Percentiles rank a stretch among this genome's conserved stretches.
phyloP scores from a whole-genome alignment of 2,888 invertebrate genomes.

The Melanargia galathea region DNA sequence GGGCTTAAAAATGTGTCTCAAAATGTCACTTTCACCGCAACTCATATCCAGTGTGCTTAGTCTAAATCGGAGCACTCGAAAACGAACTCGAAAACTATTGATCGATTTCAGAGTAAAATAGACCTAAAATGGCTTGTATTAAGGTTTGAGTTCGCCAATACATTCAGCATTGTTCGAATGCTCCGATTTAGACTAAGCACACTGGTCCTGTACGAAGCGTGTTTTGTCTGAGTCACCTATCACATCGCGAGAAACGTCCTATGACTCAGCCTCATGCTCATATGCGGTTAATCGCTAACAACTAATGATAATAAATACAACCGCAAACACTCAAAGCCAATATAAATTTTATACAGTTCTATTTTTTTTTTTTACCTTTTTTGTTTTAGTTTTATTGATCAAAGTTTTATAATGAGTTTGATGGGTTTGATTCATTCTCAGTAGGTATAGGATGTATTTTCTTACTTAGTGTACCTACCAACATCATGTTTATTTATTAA shows the following conservation, averaged over 20 bases:
- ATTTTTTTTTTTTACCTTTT: background rate
- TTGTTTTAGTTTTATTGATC: background rate
- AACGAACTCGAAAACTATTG: no score
- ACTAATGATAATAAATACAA: background rate
- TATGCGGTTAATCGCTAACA: constrained; percentile 1
- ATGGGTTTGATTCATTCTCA: background rate
- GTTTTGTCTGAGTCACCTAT: constrained; percentile 11
- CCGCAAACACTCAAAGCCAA: background rate
- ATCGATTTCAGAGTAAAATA: no score
- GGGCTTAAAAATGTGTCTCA: background rate
- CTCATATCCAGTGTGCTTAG: no score
- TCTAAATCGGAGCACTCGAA: no score
- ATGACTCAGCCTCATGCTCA: constrained; percentile 5
- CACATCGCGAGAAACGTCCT: background rate
- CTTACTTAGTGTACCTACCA: no score
- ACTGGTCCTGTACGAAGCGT: constrained; percentile 1
- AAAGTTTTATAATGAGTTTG: background rate
- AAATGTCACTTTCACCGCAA: constrained; percentile 4
- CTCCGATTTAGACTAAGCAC: no score
- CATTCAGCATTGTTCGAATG: no score
- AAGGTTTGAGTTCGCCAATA: no score
- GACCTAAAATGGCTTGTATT: no score
- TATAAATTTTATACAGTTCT: background rate
- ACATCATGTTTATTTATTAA: no score
- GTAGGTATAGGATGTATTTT: no score